Base-by-base conservation (phyloP, 1,140 invertebrate genomes). In the Polypedilum pembai region DNA sequence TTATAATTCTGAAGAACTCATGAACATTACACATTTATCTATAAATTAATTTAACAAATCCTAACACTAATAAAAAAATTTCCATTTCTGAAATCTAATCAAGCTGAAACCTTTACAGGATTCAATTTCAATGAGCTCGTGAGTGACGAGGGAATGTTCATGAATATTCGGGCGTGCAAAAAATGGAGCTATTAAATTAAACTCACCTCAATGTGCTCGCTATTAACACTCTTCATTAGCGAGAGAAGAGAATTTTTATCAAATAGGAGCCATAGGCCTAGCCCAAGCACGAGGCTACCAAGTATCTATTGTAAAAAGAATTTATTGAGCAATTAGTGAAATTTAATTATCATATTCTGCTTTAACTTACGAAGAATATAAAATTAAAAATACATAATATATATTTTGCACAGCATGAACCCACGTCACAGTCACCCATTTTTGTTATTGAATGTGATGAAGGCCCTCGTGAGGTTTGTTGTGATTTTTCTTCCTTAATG, bases 381-480 rank as follows among this genome's bases (percentile, higher is more conserved):
- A 91, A 91, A 83, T 92, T 92, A 82, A 91, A 90, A 77, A 91
- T 83, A 81, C 90, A 91, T 76, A 92, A 84, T 75, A 91, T 85
- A 82, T 90, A 91, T 83, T 91, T 91, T 78, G 88, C 88, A 81
- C 88, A 84, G 81, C 85, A 87, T 75, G 87, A 84, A 73, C 83
- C 85, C 78, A 87, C 88, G 76, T 85, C 45, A n/a, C 8, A 83
- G 75, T 81, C 83, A 41, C 83, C 82, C 84, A 85, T 85, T 79
- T 80, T 82, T 77, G 40, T 10, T 45, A n/a, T n/a, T 33, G 24
- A 33, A 33, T 33, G 24, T 33, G 24, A 33, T 33, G 24, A 33
- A 33, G 24, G 24, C 5, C 5, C 24, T 33, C 24, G 1, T 3
- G 24, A 33, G 24, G 24, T 33, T 33, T 33, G 24, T 33, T 33